phyloP scores from a whole-genome alignment of 2,797 vertebrate species.

The Orestias chungarensis region DNA sequence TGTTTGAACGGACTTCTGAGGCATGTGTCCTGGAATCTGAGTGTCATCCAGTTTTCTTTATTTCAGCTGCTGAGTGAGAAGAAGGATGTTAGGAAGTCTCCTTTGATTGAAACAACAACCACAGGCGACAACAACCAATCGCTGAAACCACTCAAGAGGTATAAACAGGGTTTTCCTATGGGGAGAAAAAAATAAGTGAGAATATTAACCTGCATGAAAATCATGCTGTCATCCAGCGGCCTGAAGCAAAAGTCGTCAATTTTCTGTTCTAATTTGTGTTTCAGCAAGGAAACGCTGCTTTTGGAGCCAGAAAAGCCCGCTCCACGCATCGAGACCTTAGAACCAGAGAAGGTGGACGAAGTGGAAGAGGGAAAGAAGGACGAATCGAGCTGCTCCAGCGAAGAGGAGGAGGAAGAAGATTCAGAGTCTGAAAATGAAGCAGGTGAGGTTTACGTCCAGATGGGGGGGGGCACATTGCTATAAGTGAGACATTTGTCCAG shows the following conservation, averaged over 20 bases:
- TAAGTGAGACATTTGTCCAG: not conserved
- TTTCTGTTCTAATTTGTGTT: not conserved
- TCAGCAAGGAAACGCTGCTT: conserved; percentile 93
- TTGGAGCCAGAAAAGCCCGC: conserved; percentile 92
- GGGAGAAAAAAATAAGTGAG: not conserved
- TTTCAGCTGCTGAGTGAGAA: conserved; percentile 92
- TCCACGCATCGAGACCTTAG: conserved; percentile 91
- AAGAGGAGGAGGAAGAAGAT: conserved; percentile 98
- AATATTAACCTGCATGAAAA: not conserved
- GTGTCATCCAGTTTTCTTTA: conserved; percentile 12
- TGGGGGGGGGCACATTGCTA: not conserved
- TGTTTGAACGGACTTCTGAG: not conserved
- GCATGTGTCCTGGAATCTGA: not conserved
- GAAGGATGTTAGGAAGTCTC: conserved; percentile 93
- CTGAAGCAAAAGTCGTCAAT: not conserved
- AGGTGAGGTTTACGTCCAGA: conserved; percentile 74
- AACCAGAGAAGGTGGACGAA: conserved; percentile 95
- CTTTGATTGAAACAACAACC: conserved; percentile 92
- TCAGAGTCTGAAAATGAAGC: conserved; percentile 97
- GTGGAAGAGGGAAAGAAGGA: conserved; percentile 97
- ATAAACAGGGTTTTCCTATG: conserved; percentile 27
- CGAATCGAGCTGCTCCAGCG: conserved; percentile 98
- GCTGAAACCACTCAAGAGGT: conserved; percentile 93
- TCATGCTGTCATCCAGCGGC: not conserved
- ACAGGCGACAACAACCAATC: conserved; percentile 95